A percentile compares a stretch with the other conserved stretches of the same genome.
These are phyloP conservation scores for Myotis lucifugus DNA, from an alignment of 2,113 vertebrate genomes.

Conservation along the genomic window DNA sequence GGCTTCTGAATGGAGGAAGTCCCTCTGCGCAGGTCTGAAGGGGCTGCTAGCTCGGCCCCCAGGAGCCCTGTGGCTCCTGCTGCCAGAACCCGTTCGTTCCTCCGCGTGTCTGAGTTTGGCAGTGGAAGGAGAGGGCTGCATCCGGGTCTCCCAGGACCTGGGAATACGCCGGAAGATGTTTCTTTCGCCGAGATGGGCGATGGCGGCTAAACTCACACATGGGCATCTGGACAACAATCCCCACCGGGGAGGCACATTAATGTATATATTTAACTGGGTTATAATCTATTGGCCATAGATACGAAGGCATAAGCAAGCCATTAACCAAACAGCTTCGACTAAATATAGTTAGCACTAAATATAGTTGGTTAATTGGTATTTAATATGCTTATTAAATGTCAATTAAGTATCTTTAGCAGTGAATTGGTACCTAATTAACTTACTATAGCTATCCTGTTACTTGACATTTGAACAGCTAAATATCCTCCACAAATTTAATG, in stretches of 20 bases:
- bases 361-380: conserved; percentile 83
- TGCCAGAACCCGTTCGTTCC: not conserved
- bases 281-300: conserved; percentile 81
- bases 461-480: conserved; percentile 83
- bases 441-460: conserved; percentile 82
- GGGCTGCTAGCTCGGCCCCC: not conserved
- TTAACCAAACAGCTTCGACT: conserved; percentile 81
- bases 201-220: conserved; percentile 40
- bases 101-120: not conserved
- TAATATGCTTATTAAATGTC: conserved; percentile 85
- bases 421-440: conserved; percentile 84
- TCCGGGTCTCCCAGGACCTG: not conserved
- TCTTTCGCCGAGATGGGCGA: conserved; percentile 23
- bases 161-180: not conserved
- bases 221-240: not conserved
- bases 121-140: not conserved
- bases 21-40: not conserved
- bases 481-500: conserved; percentile 85
- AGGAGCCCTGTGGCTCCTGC: not conserved
- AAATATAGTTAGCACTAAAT: conserved; percentile 82
- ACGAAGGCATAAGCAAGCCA: conserved; percentile 74
- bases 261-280: conserved; percentile 78
- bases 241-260: conserved; percentile 67
- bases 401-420: conserved; percentile 83
- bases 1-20: not conserved